Base-by-base conservation (phyloP, 2,888 invertebrate genomes). In the Phrixothrix hirtus region DNA sequence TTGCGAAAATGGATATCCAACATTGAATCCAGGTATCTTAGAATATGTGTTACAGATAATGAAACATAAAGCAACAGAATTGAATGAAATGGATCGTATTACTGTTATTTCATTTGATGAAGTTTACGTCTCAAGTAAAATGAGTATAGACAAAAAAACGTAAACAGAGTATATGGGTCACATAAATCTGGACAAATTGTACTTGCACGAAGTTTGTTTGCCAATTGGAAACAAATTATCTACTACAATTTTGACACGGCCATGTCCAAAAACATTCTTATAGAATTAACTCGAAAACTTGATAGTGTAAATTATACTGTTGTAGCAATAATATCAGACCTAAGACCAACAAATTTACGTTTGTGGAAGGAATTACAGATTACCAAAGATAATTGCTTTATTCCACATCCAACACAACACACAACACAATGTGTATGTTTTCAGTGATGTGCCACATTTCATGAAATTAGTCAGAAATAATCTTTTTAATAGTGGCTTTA, bases 381-480 rank as follows among this genome's bases (percentile, higher is more conserved):
- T 13, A 7, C 27, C 14, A 9, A 34, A 16, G n/a, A 34, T 34
- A 5, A 16, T 9, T n/a, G 10, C 16, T 34, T 34, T 34, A 7
- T 34, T 17, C 2, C 16, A 16, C 16, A 17, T 16, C 17, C 16
- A 34, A 15, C 7, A 25, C 1, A 26, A 37, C 13, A 25, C 12
- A 11, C 25, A 37, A 37, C n/a, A 37, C n/a, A n/a, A n/a, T n/a
- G n/a, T n/a, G n/a, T 37, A 37, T 7, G 26, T 26, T 2, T 11
- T 37, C 11, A 26, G 13, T 7, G 37, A 37, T 26, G 37, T 37
- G 11, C 37, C 37, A 2, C 37, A 37, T 37, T 21, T 37, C 2
- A 12, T 37, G 7, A 37, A 37, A 12, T 37, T 26, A 1, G 13
- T 37, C 2, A 25, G 37, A 21, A 37, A 37, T 13, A 11, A 31